Percentiles rank a stretch among this genome's conserved stretches.
These are phyloP conservation scores for Notothenia coriiceps DNA, from an alignment of 2,113 vertebrate genomes.

Conservation along the genomic window DNA sequence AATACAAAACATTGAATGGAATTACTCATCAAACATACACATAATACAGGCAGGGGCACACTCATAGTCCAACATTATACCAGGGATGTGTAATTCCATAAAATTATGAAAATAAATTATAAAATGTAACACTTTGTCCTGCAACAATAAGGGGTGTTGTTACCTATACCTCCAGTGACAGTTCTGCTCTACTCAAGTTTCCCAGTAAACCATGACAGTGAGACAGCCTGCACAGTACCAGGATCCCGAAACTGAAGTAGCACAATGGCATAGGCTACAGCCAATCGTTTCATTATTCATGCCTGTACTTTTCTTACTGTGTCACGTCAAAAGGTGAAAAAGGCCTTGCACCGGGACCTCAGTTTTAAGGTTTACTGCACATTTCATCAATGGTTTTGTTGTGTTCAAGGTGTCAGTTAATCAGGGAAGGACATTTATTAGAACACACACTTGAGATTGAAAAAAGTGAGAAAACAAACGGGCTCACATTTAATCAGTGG, in stretches of 20 bases:
- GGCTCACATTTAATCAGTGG: not conserved
- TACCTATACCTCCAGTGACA: not conserved
- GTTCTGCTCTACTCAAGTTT: not conserved
- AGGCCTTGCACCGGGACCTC: not conserved
- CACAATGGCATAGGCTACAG: conserved; percentile 4
- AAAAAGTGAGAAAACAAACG: not conserved
- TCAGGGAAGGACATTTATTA: not conserved
- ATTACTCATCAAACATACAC: conserved; percentile 9
- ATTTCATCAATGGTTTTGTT: not conserved
- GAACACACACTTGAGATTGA: not conserved
- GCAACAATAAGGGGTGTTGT: not conserved
- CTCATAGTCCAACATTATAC: not conserved
- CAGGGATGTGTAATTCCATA: not conserved
- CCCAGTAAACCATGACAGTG: not conserved
- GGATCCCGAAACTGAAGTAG: conserved; percentile 21
- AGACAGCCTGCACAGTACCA: not conserved
- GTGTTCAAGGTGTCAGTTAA: not conserved
- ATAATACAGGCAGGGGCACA: not conserved
- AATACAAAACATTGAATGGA: conserved; percentile 8
- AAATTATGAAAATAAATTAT: conserved; percentile 17
- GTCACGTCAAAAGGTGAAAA: not conserved
- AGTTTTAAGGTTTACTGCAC: not conserved
- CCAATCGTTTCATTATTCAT: conserved; percentile 35
- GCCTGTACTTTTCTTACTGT: not conserved
- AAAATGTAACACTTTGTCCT: not conserved